Evolutionary conservation across 2,888 invertebrate species (phyloP).

Genomic region (Panzeria rudis): DNA sequence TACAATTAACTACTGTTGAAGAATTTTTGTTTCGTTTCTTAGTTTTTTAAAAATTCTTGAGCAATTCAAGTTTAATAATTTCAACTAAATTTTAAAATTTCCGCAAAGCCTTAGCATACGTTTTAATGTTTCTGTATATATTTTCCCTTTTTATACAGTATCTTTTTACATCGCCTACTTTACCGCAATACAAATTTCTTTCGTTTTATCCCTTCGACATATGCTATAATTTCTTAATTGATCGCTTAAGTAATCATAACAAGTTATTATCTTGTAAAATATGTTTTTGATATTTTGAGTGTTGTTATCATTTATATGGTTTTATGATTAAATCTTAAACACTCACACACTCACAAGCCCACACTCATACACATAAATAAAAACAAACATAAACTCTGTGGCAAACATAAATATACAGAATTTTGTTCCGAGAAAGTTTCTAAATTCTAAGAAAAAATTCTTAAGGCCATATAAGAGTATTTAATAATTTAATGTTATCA

Average conservation of each 20-base stretch:
- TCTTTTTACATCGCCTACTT: background rate
- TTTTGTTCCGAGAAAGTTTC: background rate
- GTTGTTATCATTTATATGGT: slow-evolving; percentile 38
- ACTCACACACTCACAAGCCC: background rate
- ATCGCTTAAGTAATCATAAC: slow-evolving; percentile 39
- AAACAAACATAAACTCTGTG: background rate
- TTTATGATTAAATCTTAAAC: slow-evolving; percentile 23
- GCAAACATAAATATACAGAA: background rate
- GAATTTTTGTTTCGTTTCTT: too few relatives aligned
- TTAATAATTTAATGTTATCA: slow-evolving; percentile 50
- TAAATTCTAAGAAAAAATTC: slow-evolving; percentile 20
- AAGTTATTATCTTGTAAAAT: slow-evolving; percentile 10
- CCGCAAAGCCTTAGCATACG: too few relatives aligned
- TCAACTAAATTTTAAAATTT: too few relatives aligned
- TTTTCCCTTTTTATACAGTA: background rate
- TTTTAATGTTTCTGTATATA: too few relatives aligned
- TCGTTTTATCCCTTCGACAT: background rate
- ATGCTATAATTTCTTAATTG: slow-evolving; percentile 5
- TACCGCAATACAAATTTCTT: background rate
- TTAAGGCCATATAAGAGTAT: slow-evolving; percentile 15
- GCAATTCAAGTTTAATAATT: too few relatives aligned
- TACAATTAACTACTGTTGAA: too few relatives aligned
- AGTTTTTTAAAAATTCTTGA: too few relatives aligned
- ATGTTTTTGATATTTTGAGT: slow-evolving; percentile 8
- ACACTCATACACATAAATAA: background rate